Evolutionary conservation across 2,797 vertebrate genomes (phyloP).

Genomic region (Myiotriccus ornatus): DNA sequence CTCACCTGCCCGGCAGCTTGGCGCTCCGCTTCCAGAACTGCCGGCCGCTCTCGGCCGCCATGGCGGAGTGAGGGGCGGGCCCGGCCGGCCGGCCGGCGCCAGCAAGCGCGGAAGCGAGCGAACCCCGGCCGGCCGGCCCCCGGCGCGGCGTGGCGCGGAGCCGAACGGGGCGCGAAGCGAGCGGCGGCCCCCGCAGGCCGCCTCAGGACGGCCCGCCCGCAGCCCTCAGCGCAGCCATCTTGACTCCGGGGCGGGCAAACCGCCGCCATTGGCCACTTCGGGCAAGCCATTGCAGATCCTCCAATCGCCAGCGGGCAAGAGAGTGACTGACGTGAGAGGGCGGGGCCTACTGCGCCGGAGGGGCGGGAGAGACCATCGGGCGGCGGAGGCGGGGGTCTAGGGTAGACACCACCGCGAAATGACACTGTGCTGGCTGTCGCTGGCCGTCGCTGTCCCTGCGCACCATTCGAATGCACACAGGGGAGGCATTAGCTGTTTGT

Average conservation of each 20-base stretch:
- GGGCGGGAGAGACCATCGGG: neutral
- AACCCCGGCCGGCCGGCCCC: constrained; percentile 52
- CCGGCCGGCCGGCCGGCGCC: constrained; percentile 35
- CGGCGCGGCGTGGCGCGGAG: constrained; percentile 34
- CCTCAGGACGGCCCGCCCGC: constrained; percentile 48
- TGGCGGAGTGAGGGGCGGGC: constrained; percentile 59
- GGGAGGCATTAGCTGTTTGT: neutral
- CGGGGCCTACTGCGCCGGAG: fast-evolving
- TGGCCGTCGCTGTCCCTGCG: too few relatives aligned
- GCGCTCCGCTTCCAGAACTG: constrained; percentile 94
- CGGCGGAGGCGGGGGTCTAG: neutral
- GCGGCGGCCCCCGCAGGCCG: constrained; percentile 42
- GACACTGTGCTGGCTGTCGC: too few relatives aligned
- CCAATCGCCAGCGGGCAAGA: constrained; percentile 49
- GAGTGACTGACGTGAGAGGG: neutral
- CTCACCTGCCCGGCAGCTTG: constrained; percentile 92
- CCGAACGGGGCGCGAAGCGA: neutral
- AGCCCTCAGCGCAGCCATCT: constrained; percentile 66
- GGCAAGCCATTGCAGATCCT: neutral
- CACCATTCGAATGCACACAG: too few relatives aligned
- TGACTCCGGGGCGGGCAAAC: constrained; percentile 49
- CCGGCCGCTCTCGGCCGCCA: constrained; percentile 91
- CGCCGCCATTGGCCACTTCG: constrained; percentile 60
- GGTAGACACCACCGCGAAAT: neutral
- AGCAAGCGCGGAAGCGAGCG: neutral